Evolutionary conservation across 2,113 vertebrate genomes (phyloP), one percentile per base, ranked within the genome.

Genomic region (Benitochromis conjunctus): DNA sequence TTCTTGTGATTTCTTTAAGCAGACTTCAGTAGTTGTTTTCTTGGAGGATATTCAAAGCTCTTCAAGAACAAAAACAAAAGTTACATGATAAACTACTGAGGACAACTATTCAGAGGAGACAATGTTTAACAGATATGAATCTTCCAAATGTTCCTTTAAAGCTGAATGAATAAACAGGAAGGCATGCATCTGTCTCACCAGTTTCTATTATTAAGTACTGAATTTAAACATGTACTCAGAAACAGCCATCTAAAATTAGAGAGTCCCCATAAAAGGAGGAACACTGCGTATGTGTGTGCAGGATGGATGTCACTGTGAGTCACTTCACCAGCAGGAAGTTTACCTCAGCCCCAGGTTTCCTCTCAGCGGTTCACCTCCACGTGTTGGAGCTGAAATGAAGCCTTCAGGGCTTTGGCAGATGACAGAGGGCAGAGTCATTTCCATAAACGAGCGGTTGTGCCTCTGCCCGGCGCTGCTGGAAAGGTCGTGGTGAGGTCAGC

Each of bases 261-360:
- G 24, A 12, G 43, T 4, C 4, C 24, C 41, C 69, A 51, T 74
- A 29, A 74, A 12, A 74, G 69, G 0, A 74, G 69, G 14, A 29
- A 0, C 2, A 5, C 2, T 14, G 1, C 14, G 0, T 24, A 5
- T 0, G 11, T 1, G 13, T 69, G 38, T 9, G 19, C 51, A 53
- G 51, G 4, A n/a, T 46, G 4, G 13, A 71, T 46, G 0, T 29
- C 9, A 0, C 14, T 5, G 21, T 48, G 41, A 74, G 21, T 48
- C 41, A 74, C 64, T 71, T 71, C 38, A 71, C 21, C 64, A 71
- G 64, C 64, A 71, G 64, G 64, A 46, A 46, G 38, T 46, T 6
- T 26, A 9, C 14, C 66, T 0, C 66, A 71, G 38, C 9, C 69
- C 69, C 69, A 48, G 43, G 69, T 48, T 51, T 48, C 24, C 69